Base-by-base conservation (phyloP, 2,113 vertebrate genomes). In the Gavia stellata region DNA sequence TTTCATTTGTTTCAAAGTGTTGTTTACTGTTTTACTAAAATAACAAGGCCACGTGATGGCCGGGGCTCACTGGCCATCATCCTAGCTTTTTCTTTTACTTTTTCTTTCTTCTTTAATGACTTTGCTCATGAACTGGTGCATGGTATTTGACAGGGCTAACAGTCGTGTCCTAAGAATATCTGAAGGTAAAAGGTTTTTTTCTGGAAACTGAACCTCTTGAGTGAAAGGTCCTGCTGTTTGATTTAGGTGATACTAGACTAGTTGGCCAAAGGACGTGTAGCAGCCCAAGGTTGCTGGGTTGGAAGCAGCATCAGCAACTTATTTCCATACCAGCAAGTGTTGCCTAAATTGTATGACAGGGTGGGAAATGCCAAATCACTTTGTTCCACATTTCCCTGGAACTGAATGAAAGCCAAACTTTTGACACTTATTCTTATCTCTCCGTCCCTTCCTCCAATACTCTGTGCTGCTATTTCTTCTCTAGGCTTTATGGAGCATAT, bases 401-500 rank as follows among this genome's bases (percentile, higher is more conserved):
- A 67, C 17, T 24, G 56, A 7, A 33, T 2, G 3, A 87, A 34
- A 70, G 15, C 10, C 78, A 62, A 20, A 67, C 23, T 89, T 79
- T 23, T 38, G 70, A 34, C 8, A 2, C 36, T 38, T 40, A 16
- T 7, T 21, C 38, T 67, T 50, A 17, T 7, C 36, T 15, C 8
- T 33, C 24, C 38, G 42, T 20, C 14, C 10, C 7, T 8, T 81
- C 40, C 40, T 68, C 50, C 73, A 61, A 2, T 10, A 36, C 17
- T 42, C 40, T 40, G 20, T 40, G 23, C 14, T 0, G 1, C 9
- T 47, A 14, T 38, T 90, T 80, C 81, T 61, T 58, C 81, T 31
- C 50, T 10, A 15, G 65, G 28, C 19, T 92, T 44, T 62, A 31
- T 0, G 0, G 9, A 42, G n/a, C 1, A 0, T 34, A 24, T 81